These are phyloP conservation scores for Lucifuga dentata DNA, from an alignment of 2,113 vertebrate species.

Conservation along the genomic window DNA sequence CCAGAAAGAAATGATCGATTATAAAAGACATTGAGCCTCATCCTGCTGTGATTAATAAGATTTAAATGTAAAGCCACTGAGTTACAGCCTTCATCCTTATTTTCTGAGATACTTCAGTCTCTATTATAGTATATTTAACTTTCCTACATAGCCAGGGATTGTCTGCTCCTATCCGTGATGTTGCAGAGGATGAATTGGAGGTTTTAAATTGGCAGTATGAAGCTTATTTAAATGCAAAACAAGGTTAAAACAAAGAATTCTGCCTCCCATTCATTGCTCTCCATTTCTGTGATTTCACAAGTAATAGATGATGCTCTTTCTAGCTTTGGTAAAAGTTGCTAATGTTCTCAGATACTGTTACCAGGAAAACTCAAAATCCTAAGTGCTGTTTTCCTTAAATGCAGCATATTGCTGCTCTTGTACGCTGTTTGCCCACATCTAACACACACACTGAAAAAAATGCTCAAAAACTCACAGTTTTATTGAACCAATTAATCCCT, in stretches of 20 bases:
- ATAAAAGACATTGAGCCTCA: constrained; percentile 12
- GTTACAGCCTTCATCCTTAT: constrained; percentile 11
- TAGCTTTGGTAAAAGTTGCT: no score
- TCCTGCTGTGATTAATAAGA: background rate
- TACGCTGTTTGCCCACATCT: background rate
- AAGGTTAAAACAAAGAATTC: no score
- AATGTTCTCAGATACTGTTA: no score
- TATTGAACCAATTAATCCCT: constrained; percentile 71
- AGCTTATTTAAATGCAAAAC: background rate
- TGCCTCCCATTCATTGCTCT: background rate
- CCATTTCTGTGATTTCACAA: background rate
- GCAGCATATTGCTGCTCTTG: background rate
- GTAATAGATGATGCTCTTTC: no score
- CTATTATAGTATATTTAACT: background rate
- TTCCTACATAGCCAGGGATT: background rate
- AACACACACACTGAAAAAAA: constrained; percentile 9
- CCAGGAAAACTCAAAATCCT: background rate
- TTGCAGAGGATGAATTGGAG: background rate
- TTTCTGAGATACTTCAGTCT: constrained; percentile 15
- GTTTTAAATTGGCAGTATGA: constrained; percentile 7
- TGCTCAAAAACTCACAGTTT: constrained; percentile 43
- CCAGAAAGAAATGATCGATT: constrained; percentile 29
- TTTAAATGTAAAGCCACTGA: background rate
- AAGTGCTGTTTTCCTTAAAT: background rate
- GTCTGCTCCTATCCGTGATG: background rate